Percentiles rank a stretch among this genome's conserved stretches.
Evolutionary conservation across 2,888 invertebrate genomes (phyloP).

Genomic region (Eurytoma californica): DNA sequence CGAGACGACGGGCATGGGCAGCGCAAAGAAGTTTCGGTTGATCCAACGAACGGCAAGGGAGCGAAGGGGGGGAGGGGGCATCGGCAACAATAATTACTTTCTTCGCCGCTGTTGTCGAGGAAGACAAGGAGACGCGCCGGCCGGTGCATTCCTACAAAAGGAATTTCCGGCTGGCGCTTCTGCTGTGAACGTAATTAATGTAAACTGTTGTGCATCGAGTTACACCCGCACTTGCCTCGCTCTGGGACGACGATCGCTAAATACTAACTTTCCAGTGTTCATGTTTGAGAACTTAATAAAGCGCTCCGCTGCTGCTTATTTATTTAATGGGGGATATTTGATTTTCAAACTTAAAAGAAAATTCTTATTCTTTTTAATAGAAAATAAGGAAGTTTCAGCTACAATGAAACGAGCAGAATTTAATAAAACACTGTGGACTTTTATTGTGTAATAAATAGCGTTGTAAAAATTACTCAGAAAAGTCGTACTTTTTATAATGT

Average conservation of each 20-base stretch:
- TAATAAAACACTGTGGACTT: no score
- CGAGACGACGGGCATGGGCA: conserved; percentile 26
- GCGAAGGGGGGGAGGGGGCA: neutral
- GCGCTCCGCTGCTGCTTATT: no score
- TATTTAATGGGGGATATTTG: no score
- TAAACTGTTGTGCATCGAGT: conserved; percentile 16
- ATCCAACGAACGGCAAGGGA: conserved; percentile 37
- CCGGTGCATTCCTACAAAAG: neutral
- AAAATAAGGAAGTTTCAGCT: no score
- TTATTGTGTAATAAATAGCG: no score
- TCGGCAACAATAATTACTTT: conserved; percentile 53
- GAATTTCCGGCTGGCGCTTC: conserved; percentile 10
- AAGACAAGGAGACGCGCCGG: neutral
- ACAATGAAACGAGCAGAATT: no score
- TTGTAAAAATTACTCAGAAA: no score
- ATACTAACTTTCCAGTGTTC: no score
- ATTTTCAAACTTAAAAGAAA: neutral
- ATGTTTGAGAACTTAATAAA: no score
- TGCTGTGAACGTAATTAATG: conserved; percentile 22
- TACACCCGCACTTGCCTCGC: neutral
- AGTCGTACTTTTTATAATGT: no score
- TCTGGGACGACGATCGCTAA: no score
- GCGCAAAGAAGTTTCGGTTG: conserved; percentile 40
- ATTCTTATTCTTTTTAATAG: no score
- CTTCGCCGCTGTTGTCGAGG: neutral